A percentile compares a stretch with the other conserved stretches of the same genome.
These are phyloP conservation scores for Aphelinus atriplicis DNA, from an alignment of 1,140 invertebrate species.

Conservation along the genomic window DNA sequence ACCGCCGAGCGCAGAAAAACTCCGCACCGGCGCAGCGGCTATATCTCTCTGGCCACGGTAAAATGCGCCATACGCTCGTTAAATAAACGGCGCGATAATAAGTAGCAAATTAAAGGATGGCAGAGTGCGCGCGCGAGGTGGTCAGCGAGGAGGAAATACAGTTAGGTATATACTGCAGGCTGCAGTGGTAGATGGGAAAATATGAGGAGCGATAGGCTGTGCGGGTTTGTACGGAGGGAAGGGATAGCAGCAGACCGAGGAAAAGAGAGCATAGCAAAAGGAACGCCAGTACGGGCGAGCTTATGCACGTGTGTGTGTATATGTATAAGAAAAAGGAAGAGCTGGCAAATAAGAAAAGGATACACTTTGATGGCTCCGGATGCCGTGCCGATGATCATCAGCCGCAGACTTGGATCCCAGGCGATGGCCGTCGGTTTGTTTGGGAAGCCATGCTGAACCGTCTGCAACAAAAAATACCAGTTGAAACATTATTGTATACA, in stretches of 20 bases:
- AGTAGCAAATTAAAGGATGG: not conserved
- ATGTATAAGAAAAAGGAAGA: conserved; percentile 4
- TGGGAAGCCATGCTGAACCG: conserved; percentile 95
- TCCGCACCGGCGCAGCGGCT: too few relatives aligned
- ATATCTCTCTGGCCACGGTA: too few relatives aligned
- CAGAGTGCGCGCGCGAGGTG: not conserved
- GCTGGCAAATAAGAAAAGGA: conserved; percentile 61
- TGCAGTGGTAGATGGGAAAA: conserved; percentile 11
- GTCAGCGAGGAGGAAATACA: conserved; percentile 40
- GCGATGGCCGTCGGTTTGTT: conserved; percentile 92
- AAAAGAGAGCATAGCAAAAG: conserved; percentile 5
- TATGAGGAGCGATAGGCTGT: not conserved
- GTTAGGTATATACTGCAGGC: conserved; percentile 1
- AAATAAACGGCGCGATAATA: too few relatives aligned
- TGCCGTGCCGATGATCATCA: conserved; percentile 91
- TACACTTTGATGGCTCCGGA: conserved; percentile 91
- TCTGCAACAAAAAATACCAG: conserved; percentile 72
- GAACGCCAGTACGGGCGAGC: too few relatives aligned
- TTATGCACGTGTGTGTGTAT: not conserved
- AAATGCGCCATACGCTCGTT: too few relatives aligned
- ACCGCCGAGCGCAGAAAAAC: too few relatives aligned
- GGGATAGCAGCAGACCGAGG: conserved; percentile 4
- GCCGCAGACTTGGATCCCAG: conserved; percentile 86
- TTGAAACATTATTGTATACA: conserved; percentile 1
- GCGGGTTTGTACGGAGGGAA: not conserved